Percentiles rank a stretch among this genome's conserved stretches.
phyloP scores from a whole-genome alignment of 2,888 invertebrate species.

The Megaustenia siamemsis region DNA sequence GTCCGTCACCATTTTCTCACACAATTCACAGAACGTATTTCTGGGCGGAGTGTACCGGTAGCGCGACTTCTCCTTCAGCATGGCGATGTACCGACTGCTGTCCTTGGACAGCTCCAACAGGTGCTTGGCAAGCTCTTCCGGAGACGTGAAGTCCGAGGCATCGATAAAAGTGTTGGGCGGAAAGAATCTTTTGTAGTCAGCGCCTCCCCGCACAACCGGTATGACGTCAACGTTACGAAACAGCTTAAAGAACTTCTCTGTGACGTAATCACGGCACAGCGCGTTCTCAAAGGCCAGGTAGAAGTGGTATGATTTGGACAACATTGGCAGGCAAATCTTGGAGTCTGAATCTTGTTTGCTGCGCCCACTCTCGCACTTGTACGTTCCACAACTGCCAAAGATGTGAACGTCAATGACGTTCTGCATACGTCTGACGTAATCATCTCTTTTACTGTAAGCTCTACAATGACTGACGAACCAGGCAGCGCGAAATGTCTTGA shows the following conservation, averaged over 20 bases:
- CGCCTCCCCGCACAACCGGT: conserved; percentile 56
- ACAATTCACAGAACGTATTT: conserved; percentile 20
- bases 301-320: conserved; percentile 44
- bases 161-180: conserved; percentile 51
- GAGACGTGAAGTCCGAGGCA: conserved; percentile 51
- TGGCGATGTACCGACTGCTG: conserved; percentile 19
- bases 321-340: conserved; percentile 1
- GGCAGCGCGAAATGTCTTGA: conserved; percentile 32
- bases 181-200: conserved; percentile 45
- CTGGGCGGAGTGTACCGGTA: background rate
- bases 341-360: background rate
- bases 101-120: conserved; percentile 44
- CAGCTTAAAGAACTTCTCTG: conserved; percentile 53
- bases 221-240: conserved; percentile 44
- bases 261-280: conserved; percentile 50
- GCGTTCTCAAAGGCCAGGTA: conserved; percentile 54
- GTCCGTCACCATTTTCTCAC: conserved; percentile 34
- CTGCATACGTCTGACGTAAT: conserved; percentile 48
- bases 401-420: conserved; percentile 39
- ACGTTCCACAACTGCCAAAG: conserved; percentile 39
- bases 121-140: conserved; percentile 54
- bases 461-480: conserved; percentile 54
- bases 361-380: background rate
- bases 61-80: conserved; percentile 24
- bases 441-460: conserved; percentile 18